Evolutionary conservation across 2,797 vertebrate species (phyloP).

Genomic region (Luscinia luscinia): DNA sequence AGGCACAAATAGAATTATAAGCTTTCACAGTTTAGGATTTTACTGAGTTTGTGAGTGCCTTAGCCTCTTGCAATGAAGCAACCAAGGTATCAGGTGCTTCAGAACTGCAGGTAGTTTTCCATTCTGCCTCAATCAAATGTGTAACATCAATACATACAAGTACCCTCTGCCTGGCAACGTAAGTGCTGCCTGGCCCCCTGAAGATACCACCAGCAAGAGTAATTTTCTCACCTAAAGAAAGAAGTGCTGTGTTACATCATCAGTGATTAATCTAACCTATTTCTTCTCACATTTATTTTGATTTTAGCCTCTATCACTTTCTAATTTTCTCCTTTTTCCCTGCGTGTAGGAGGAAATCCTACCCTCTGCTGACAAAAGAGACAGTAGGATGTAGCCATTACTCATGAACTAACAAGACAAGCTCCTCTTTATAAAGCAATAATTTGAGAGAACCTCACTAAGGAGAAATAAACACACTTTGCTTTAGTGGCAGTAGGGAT

Average conservation of each 20-base stretch:
- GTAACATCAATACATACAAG: neutral
- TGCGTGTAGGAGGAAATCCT: constrained; percentile 21
- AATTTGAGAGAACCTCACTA: neutral
- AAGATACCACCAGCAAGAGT: neutral
- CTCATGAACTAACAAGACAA: constrained; percentile 32
- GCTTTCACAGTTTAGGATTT: neutral
- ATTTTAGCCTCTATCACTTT: constrained; percentile 15
- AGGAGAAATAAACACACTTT: neutral
- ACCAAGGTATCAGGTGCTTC: neutral
- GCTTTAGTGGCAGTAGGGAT: neutral
- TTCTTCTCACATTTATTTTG: constrained; percentile 5
- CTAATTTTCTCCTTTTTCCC: neutral
- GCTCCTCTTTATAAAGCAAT: constrained; percentile 6
- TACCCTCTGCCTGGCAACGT: neutral
- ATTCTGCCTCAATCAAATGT: neutral
- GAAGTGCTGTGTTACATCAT: neutral
- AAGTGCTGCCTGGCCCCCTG: neutral
- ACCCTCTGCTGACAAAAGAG: constrained; percentile 18
- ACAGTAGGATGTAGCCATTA: constrained; percentile 37
- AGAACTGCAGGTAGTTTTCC: neutral
- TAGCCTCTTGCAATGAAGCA: neutral
- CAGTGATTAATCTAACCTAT: neutral
- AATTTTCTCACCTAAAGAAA: neutral
- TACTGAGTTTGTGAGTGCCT: neutral
- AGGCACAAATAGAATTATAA: neutral